Conservation (phyloP, 1,140 invertebrate species). For the Drosophila parvula region DNA sequence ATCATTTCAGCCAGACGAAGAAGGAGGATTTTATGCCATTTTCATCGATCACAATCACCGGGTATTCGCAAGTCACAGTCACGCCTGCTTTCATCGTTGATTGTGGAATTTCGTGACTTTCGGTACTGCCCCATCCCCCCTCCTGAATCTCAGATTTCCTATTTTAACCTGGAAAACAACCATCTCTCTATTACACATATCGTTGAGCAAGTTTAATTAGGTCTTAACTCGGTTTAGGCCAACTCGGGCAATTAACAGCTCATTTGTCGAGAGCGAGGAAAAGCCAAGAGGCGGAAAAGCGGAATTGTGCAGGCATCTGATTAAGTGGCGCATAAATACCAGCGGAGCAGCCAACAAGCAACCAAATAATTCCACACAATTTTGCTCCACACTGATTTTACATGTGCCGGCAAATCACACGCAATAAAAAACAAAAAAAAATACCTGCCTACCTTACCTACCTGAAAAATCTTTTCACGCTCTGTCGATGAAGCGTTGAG, state of each 20-base stretch:
- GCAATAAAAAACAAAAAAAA: conserved; percentile 55
- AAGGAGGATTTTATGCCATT: conserved; percentile 20
- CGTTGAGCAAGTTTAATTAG: conserved; percentile 44
- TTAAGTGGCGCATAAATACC: conserved; percentile 54
- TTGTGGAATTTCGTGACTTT: conserved; percentile 41
- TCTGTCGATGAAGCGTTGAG: conserved; percentile 71
- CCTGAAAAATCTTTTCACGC: conserved; percentile 64
- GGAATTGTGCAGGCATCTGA: conserved; percentile 43
- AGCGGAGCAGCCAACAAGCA: conserved; percentile 3
- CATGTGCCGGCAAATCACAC: conserved; percentile 70
- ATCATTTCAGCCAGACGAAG: neutral
- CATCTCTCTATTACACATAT: conserved; percentile 45
- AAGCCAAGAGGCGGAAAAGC: conserved; percentile 3
- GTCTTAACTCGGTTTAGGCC: conserved; percentile 33
- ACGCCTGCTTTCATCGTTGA: conserved; percentile 49
- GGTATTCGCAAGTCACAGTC: conserved; percentile 45
- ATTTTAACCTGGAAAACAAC: neutral
- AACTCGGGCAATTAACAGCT: conserved; percentile 62
- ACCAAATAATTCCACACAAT: conserved; percentile 26
- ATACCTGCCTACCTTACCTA: neutral
- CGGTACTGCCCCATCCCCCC: neutral
- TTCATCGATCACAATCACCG: conserved; percentile 39
- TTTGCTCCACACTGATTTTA: conserved; percentile 48
- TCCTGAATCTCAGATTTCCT: neutral
- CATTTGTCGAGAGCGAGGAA: conserved; percentile 46